Percentiles rank a stretch among this genome's conserved stretches.
phyloP scores from a whole-genome alignment of 2,113 vertebrate genomes.

The Mus musculus region GRCm39 chr10:12349001-12349500 shows the following conservation, averaged over 20 bases:
- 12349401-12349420: background rate
- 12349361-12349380: background rate
- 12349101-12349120: slow-evolving; percentile 29
- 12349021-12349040: background rate
- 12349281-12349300: background rate
- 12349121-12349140: background rate
- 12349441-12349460: too few relatives aligned
- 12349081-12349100: background rate
- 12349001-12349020: too few relatives aligned
- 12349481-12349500: background rate
- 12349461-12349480: background rate
- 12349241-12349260: background rate
- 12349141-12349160: background rate
- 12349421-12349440: background rate
- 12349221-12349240: background rate
- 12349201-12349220: background rate
- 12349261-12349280: background rate
- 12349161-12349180: background rate
- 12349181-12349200: background rate
- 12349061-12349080: background rate
- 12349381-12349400: background rate
- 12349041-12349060: background rate
- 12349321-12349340: background rate
- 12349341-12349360: background rate
- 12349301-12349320: background rate